Conservation (phyloP, 2,888 invertebrate genomes). For the Sepiola atlantica region DNA sequence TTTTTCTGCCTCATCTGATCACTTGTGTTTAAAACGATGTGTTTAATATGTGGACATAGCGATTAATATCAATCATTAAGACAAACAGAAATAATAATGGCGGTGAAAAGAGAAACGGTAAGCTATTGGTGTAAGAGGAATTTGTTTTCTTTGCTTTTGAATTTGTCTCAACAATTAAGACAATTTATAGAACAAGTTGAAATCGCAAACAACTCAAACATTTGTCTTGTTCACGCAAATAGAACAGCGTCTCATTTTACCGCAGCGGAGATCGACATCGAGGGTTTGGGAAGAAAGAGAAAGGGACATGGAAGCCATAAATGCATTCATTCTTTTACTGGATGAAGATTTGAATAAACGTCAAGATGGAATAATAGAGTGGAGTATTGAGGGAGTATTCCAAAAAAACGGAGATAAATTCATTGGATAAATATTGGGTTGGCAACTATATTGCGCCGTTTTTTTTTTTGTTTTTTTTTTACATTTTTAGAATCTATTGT, state of each 20-base stretch:
- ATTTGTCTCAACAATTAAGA: not conserved
- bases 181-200: not conserved
- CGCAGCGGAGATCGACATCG: not conserved
- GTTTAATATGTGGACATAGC: too few species aligned
- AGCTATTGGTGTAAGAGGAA: not conserved
- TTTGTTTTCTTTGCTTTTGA: not conserved
- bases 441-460: too few species aligned
- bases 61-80: too few species aligned
- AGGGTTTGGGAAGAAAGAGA: not conserved
- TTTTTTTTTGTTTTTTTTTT: too few species aligned
- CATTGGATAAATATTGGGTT: not conserved
- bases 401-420: not conserved
- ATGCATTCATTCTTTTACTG: too few species aligned
- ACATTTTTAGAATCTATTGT: too few species aligned
- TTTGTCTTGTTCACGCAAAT: not conserved
- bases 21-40: not conserved
- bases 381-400: not conserved
- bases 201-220: not conserved
- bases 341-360: not conserved
- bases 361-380: not conserved
- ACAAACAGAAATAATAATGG: too few species aligned
- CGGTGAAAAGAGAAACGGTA: not conserved
- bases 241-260: not conserved
- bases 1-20: not conserved
- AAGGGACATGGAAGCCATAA: too few species aligned